These are phyloP conservation scores for Cottus gobio DNA, from an alignment of 2,113 vertebrate species.

Conservation along the genomic window DNA sequence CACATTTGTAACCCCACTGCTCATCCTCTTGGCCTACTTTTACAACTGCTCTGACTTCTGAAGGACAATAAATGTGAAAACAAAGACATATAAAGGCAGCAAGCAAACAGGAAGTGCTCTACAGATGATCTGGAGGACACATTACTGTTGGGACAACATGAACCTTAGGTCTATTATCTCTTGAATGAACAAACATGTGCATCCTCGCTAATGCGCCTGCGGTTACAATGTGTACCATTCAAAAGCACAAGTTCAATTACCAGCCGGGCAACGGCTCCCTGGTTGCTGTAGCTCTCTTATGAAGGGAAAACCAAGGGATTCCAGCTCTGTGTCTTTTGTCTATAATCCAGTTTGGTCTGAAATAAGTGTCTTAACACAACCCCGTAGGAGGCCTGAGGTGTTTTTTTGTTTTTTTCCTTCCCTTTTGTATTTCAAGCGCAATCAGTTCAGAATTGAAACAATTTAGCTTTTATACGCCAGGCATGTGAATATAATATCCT, in stretches of 20 bases:
- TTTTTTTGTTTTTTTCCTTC: constrained; percentile 43
- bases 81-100: background rate
- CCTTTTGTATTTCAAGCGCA: constrained; percentile 70
- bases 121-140: constrained; percentile 26
- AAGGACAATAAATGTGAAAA: constrained; percentile 23
- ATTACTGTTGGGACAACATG: constrained; percentile 15
- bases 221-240: constrained; percentile 67
- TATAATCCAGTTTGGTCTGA: constrained; percentile 87
- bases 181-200: constrained; percentile 62
- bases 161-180: constrained; percentile 49
- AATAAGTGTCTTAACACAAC: constrained; percentile 86
- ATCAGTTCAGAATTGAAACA: constrained; percentile 83
- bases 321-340: constrained; percentile 76
- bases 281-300: constrained; percentile 64
- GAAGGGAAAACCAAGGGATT: constrained; percentile 75
- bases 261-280: constrained; percentile 57
- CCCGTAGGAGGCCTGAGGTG: constrained; percentile 68
- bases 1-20: constrained; percentile 22
- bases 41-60: constrained; percentile 1
- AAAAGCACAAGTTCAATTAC: constrained; percentile 79
- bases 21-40: constrained; percentile 32
- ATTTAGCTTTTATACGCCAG: constrained; percentile 82
- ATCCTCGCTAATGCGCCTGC: constrained; percentile 55
- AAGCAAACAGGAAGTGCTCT: constrained; percentile 37
- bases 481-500: constrained; percentile 79